Conservation (phyloP, 2,113 vertebrate genomes). For the Brevimyrus niger region DNA sequence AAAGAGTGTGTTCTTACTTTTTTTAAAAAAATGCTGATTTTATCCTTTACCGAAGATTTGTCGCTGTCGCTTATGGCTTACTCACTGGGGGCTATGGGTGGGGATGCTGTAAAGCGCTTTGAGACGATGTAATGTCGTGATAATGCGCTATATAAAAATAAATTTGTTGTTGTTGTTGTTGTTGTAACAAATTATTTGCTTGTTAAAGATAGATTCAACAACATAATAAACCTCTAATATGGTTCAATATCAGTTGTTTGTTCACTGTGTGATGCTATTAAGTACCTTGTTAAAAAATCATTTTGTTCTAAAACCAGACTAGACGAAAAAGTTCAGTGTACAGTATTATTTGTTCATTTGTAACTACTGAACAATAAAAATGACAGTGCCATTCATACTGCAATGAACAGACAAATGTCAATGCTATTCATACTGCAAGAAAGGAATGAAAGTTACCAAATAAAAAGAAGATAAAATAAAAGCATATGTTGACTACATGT, state of each 20-base stretch:
- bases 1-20: constrained; percentile 13
- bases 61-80: too few relatives aligned
- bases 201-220: constrained; percentile 23
- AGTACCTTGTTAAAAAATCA: neutral
- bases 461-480: neutral
- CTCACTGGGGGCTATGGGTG: too few relatives aligned
- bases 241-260: constrained; percentile 15
- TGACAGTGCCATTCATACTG: neutral
- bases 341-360: neutral
- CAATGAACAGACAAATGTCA: neutral
- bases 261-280: constrained; percentile 1
- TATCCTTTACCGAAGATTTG: constrained; percentile 20
- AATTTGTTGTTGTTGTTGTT: too few relatives aligned
- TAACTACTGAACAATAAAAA: neutral
- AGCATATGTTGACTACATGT: too few relatives aligned
- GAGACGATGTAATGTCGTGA: too few relatives aligned
- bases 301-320: neutral
- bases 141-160: too few relatives aligned
- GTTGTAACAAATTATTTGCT: constrained; percentile 23
- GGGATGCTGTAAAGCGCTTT: too few relatives aligned
- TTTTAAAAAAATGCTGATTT: neutral
- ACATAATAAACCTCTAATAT: neutral
- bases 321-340: neutral
- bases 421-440: neutral
- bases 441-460: neutral